Conservation (phyloP, 2,113 vertebrate genomes). For the Mormyrus lacerda region DNA sequence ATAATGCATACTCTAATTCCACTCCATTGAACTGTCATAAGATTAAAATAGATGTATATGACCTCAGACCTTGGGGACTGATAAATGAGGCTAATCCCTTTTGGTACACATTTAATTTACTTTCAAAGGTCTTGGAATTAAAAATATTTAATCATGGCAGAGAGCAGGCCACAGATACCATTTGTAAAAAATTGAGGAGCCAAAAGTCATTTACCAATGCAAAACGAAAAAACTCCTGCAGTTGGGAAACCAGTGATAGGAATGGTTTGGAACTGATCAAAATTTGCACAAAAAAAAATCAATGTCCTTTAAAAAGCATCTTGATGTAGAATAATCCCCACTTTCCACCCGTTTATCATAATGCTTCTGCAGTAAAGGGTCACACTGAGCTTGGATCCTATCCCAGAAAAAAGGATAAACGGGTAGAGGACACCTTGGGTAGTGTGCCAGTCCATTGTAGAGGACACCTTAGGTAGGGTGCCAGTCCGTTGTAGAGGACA, state of each 20-base stretch:
- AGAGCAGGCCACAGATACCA: not conserved
- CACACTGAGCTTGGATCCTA: not conserved
- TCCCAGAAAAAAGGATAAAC: not conserved
- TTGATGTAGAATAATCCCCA: not conserved
- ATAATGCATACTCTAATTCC: not conserved
- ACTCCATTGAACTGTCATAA: not conserved
- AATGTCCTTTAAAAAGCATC: not conserved
- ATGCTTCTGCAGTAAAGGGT: not conserved
- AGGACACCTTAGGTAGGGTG: no score
- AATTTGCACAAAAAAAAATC: not conserved
- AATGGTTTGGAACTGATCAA: not conserved
- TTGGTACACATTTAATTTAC: slow-evolving; percentile 19
- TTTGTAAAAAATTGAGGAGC: not conserved
- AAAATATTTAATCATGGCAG: slow-evolving; percentile 9
- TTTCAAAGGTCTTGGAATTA: slow-evolving; percentile 8
- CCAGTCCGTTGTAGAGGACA: no score
- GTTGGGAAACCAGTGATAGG: not conserved
- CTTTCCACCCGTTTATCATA: not conserved
- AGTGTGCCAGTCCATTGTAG: not conserved
- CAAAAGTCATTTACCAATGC: not conserved
- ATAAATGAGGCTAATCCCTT: not conserved
- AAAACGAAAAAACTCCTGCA: not conserved
- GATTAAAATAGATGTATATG: not conserved
- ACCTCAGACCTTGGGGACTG: not conserved
- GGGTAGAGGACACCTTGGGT: not conserved